phyloP scores from a whole-genome alignment of 1,140 invertebrate species.

The Sycophaga agraensis region DNA sequence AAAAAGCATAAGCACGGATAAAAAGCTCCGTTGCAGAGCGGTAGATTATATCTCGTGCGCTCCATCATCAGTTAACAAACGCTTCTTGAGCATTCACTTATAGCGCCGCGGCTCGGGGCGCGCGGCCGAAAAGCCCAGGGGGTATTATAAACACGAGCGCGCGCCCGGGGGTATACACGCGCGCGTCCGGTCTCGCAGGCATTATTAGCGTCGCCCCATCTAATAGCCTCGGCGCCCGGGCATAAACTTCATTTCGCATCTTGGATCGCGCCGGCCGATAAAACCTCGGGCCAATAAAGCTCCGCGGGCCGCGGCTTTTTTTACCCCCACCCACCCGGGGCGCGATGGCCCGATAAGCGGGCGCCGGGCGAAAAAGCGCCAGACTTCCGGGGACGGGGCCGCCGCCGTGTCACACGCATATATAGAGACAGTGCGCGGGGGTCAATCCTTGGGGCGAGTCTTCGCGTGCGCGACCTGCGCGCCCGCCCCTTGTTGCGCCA shows the following conservation, averaged over 20 bases:
- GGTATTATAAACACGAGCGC: slow-evolving; percentile 10
- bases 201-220: too few relatives aligned
- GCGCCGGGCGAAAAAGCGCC: background rate
- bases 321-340: too few relatives aligned
- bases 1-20: too few relatives aligned
- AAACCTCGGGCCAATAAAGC: slow-evolving; percentile 21
- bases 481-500: slow-evolving; percentile 34
- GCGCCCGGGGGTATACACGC: too few relatives aligned
- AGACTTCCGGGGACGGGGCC: slow-evolving; percentile 5
- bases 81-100: slow-evolving; percentile 10
- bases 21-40: too few relatives aligned
- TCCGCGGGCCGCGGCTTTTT: background rate
- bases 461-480: slow-evolving; percentile 44
- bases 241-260: slow-evolving; percentile 28
- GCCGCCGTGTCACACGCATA: background rate
- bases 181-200: background rate
- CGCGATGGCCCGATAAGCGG: too few relatives aligned
- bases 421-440: too few relatives aligned
- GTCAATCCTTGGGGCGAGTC: slow-evolving; percentile 47
- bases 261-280: slow-evolving; percentile 16
- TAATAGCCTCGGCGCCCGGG: slow-evolving; percentile 10
- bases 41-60: too few relatives aligned
- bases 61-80: too few relatives aligned
- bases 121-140: background rate
- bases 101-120: background rate